Conservation (phyloP, 2,113 vertebrate genomes). For the Andinoacara biseriatus region DNA sequence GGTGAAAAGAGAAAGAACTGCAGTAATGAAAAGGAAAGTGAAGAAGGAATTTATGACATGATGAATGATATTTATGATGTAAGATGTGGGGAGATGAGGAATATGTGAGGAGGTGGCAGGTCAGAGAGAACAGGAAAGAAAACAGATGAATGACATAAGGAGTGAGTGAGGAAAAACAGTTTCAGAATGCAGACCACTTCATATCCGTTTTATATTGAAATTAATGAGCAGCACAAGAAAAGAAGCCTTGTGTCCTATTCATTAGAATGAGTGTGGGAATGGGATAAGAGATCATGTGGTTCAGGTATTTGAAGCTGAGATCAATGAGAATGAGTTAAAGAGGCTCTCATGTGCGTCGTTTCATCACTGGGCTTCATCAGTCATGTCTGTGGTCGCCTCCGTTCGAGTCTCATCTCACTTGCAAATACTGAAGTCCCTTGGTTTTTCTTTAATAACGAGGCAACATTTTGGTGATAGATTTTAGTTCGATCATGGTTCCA, state of each 20-base stretch:
- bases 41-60: neutral
- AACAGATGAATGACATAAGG: neutral
- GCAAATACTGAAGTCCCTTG: neutral
- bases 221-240: conserved; percentile 44
- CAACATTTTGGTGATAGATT: neutral
- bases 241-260: conserved; percentile 33
- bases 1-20: neutral
- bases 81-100: neutral
- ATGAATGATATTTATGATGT: neutral
- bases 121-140: neutral
- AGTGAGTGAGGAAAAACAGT: neutral
- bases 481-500: rapidly evolving
- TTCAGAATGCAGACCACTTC: neutral
- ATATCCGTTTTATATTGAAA: conserved; percentile 31
- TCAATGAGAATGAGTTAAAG: conserved; percentile 35
- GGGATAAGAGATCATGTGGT: neutral
- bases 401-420: neutral
- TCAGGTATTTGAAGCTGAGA: conserved; percentile 48
- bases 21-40: neutral
- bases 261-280: conserved; percentile 33
- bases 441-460: neutral
- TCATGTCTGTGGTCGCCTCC: neutral
- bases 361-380: neutral
- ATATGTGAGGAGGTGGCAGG: neutral
- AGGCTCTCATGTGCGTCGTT: neutral